Base-by-base conservation (phyloP, 2,888 invertebrate genomes). In the Gastrophysa polygoni region DNA sequence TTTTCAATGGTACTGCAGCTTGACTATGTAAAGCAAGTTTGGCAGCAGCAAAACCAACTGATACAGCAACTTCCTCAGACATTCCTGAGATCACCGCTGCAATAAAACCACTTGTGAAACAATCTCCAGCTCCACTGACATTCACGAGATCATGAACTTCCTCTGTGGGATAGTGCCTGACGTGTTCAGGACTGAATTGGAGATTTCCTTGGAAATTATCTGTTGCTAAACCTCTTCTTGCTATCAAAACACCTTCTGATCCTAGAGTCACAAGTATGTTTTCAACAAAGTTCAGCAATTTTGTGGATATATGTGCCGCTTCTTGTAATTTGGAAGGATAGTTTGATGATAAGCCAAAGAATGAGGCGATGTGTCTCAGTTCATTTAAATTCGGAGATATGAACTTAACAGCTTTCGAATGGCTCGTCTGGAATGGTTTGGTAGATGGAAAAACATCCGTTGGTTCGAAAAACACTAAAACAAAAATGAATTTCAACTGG, bases 391-490 rank as follows among this genome's bases (percentile, higher is more conserved):
- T 96, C 0, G 96, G 96, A 1, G 94, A 92, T 5, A 91, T 85
- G 70, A 89, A 87, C 17, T 83, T 81, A 21, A 90, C 74, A 0
- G 80, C 73, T 61, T 81, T 77, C 81, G 83, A 84, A 48, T 80
- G 73, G 10, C 79, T 74, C 10, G 80, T 83, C 34, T 78, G 74
- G 66, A 94, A 90, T 20, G 91, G 88, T 80, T 91, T 93, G 0
- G 82, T 79, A 0, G 93, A 91, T 76, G 92, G 91, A 69, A 87
- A 85, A 73, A 89, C 82, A 75, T 96, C 96, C 0, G 96, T 95
- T 0, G 96, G 95, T 78, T 96, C 96, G 78, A 90, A 96, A 84
- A 94, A 93, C 6, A 95, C 95, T 90, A 86, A 68, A 88, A 89
- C 74, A 79, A 79, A 77, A 64, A 57, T 38, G 32, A 51, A 14